Evolutionary conservation across 2,888 invertebrate genomes (phyloP), one percentile per base, ranked within the genome.

Genomic region (Sinotaia quadrata): DNA sequence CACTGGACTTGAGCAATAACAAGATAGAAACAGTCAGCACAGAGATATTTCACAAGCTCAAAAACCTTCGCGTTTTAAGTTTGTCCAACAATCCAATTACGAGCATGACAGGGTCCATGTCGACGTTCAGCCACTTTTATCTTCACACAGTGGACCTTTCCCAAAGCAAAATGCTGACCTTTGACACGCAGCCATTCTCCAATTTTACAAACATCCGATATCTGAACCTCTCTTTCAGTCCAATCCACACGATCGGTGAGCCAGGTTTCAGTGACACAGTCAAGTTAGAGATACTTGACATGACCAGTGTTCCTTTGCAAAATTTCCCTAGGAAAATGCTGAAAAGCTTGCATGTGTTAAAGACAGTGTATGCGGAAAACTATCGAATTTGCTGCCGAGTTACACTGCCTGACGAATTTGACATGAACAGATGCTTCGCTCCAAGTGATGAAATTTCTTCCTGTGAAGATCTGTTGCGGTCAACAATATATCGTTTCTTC

Each of bases 381-480:
- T 72, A 60, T 52, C 58, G 65, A 15, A 51, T 72, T 18, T 72
- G 72, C 56, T 72, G 72, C 44, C 33, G 60, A 24, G 54, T 59
- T n/a, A 57, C 66, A 1, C 54, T 68, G 15, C 68, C 72, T 1
- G 54, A 54, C 10, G 56, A 61, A 31, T 37, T 68, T 7, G 65
- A 72, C 60, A 44, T 60, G 44, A 51, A 47, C 21, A 56, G 66
- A 7, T 72, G 72, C 47, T 41, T 60, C 29, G 72, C 72, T 8
- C 72, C 72, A 0, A 66, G 49, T n/a, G 72, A 72, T 31, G 72
- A 68, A 27, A 72, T 72, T 51, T 68, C 68, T n/a, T 72, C 72
- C 12, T 72, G 72, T 41, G 68, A 59, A 12, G 72, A 72, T 10
- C 59, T 72, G 15, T 66, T 72, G 49, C 61, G 72, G 5, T 61